phyloP scores from a whole-genome alignment of 2,888 invertebrate species.

The Epinotia demarniana region DNA sequence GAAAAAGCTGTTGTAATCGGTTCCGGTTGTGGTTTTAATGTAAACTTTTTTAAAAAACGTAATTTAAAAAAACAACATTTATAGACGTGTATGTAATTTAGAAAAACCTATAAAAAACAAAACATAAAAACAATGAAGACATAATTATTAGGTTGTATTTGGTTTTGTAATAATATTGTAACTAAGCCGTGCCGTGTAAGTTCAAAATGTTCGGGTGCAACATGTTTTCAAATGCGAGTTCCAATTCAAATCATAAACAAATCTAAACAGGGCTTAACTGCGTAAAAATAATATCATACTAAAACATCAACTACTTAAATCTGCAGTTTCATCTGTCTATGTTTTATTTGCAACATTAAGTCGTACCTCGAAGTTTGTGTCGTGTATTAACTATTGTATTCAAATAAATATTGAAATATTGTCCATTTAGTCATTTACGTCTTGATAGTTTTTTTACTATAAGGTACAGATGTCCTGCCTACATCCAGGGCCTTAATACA shows the following conservation, averaged over 20 bases:
- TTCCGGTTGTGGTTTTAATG: conserved; percentile 18
- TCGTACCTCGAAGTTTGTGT: neutral
- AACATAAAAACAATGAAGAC: too few relatives aligned
- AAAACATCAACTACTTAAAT: neutral
- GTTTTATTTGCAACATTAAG: neutral
- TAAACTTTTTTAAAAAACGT: conserved; percentile 14
- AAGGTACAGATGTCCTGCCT: too few relatives aligned
- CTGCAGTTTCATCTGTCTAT: neutral
- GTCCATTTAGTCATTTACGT: neutral
- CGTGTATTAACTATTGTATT: neutral
- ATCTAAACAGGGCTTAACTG: neutral
- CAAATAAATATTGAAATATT: neutral
- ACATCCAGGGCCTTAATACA: too few relatives aligned
- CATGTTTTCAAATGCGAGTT: neutral
- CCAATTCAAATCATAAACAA: neutral
- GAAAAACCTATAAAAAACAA: neutral
- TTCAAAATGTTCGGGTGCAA: neutral
- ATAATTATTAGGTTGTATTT: neutral
- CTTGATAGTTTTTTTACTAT: neutral
- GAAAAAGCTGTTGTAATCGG: conserved; percentile 18
- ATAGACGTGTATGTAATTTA: neutral
- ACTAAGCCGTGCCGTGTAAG: neutral
- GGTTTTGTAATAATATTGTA: too few relatives aligned
- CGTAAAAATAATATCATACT: neutral
- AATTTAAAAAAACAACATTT: neutral